phyloP scores from a whole-genome alignment of 2,113 vertebrate species.

The Onychostoma macrolepis region DNA sequence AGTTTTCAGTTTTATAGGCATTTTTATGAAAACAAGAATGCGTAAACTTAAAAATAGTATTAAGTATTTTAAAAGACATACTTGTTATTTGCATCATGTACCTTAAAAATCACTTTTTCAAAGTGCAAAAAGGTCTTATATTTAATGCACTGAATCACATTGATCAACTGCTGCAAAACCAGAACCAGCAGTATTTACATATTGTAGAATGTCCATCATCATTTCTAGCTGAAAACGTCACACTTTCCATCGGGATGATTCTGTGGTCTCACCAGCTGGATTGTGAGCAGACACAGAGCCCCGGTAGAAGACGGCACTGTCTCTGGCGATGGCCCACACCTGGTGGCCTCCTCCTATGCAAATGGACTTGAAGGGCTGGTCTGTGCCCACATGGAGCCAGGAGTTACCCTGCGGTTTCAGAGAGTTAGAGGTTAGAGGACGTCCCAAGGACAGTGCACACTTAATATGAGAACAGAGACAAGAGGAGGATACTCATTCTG shows the following conservation, averaged over 20 bases:
- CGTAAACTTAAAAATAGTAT: not conserved
- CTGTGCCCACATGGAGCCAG: constrained; percentile 95
- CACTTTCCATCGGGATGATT: not conserved
- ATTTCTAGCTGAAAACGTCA: not conserved
- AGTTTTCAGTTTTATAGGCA: too few relatives aligned
- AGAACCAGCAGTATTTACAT: not conserved
- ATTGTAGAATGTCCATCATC: not conserved
- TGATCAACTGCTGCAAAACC: not conserved
- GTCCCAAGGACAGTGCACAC: not conserved
- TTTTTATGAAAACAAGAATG: not conserved
- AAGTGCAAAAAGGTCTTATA: not conserved
- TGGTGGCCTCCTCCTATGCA: constrained; percentile 89
- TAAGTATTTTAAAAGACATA: not conserved
- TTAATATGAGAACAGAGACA: not conserved
- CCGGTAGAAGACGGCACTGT: constrained; percentile 92
- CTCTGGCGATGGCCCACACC: constrained; percentile 94
- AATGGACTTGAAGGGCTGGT: constrained; percentile 93
- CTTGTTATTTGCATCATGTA: not conserved
- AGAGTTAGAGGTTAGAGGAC: not conserved
- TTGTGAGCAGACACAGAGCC: constrained; percentile 89
- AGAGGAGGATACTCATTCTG: not conserved
- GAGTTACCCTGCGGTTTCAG: constrained; percentile 81
- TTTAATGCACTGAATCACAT: not conserved
- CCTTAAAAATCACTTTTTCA: not conserved
- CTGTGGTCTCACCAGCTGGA: constrained; percentile 82